Evolutionary conservation across 1,140 invertebrate species (phyloP).

Genomic region (Orius insidiosus): DNA sequence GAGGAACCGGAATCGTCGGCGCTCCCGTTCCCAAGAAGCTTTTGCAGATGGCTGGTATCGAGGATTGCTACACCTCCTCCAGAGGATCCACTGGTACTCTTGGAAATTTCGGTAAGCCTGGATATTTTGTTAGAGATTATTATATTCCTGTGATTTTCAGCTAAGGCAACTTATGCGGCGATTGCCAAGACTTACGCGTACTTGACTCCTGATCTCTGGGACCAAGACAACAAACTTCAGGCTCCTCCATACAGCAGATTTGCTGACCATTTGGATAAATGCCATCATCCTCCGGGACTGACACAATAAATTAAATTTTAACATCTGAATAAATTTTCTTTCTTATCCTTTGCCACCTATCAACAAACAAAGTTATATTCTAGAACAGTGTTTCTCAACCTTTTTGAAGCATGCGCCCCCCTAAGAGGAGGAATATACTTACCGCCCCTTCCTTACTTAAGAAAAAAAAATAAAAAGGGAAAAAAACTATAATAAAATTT

Average conservation of each 20-base stretch:
- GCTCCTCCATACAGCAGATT: constrained; percentile 89
- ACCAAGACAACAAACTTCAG: constrained; percentile 54
- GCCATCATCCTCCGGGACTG: constrained; percentile 30
- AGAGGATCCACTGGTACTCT: constrained; percentile 93
- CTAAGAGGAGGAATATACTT: no score
- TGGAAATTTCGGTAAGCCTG: constrained; percentile 71
- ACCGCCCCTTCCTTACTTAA: no score
- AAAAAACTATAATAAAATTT: no score
- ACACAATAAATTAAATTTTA: no score
- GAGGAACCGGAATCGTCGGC: constrained; percentile 98
- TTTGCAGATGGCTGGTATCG: constrained; percentile 96
- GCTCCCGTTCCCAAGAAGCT: constrained; percentile 98
- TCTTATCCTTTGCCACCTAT: no score
- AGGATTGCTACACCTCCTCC: constrained; percentile 97
- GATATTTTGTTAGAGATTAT: not conserved
- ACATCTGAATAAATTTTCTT: no score
- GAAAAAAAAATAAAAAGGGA: no score
- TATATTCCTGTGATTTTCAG: constrained; percentile 28
- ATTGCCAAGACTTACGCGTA: constrained; percentile 98
- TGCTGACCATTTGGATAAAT: constrained; percentile 70
- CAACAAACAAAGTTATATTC: no score
- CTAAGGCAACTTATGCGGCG: constrained; percentile 96
- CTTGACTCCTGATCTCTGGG: constrained; percentile 94
- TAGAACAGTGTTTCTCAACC: no score
- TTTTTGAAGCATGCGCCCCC: no score